phyloP scores from a whole-genome alignment of 1,140 invertebrate genomes.

The Brachionus asplanchnoidis region DNA sequence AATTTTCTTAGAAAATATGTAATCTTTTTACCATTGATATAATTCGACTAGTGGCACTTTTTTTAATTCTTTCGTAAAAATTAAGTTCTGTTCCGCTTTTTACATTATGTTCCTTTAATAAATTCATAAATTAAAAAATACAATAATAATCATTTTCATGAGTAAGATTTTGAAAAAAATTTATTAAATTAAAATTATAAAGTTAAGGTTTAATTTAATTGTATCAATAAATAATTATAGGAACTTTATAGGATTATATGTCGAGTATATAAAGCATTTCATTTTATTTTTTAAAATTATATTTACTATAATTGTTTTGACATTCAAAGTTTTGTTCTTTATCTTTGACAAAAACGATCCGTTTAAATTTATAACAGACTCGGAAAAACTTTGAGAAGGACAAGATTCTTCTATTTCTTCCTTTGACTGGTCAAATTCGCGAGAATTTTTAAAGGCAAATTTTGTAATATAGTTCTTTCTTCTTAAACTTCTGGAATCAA shows the following conservation, averaged over 20 bases:
- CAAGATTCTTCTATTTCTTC: neutral
- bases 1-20: no score
- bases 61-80: no score
- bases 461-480: neutral
- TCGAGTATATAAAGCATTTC: neutral
- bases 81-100: no score
- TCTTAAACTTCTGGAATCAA: neutral
- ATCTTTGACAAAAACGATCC: neutral
- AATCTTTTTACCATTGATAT: no score
- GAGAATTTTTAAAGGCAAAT: neutral
- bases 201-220: no score
- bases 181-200: no score
- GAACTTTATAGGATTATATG: neutral
- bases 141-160: no score
- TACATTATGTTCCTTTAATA: no score
- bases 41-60: no score
- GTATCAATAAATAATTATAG: neutral
- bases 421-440: neutral
- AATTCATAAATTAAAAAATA: no score
- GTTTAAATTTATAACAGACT: neutral
- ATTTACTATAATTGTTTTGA: neutral
- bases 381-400: neutral
- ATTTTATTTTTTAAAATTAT: neutral
- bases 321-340: neutral
- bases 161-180: no score